phyloP scores from a whole-genome alignment of 2,113 vertebrate species.

The Microcebus jonahi region DNA sequence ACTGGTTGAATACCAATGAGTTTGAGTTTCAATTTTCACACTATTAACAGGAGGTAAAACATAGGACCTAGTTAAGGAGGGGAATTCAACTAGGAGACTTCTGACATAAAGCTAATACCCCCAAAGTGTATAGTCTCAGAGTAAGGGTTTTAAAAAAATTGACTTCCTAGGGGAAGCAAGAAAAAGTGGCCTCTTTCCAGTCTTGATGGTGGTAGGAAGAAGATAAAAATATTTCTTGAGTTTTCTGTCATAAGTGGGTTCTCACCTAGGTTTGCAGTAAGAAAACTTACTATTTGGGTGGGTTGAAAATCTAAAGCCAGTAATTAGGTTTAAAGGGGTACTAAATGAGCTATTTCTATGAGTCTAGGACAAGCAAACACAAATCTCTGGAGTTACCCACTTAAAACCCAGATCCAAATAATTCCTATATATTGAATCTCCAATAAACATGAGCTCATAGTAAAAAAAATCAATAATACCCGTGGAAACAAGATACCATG shows the following conservation, averaged over 20 bases:
- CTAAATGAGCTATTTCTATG: background rate
- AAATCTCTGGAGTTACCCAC: background rate
- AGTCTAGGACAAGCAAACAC: background rate
- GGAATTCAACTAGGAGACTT: background rate
- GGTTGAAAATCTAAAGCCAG: background rate
- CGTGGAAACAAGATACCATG: background rate
- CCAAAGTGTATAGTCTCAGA: background rate
- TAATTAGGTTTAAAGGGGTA: background rate
- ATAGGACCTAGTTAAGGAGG: background rate
- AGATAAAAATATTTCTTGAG: background rate
- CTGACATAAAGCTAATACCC: slow-evolving; percentile 1
- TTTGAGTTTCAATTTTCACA: slow-evolving; percentile 19
- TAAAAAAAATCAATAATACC: background rate
- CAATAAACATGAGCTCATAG: background rate
- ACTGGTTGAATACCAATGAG: background rate
- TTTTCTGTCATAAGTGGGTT: background rate
- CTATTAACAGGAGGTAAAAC: background rate
- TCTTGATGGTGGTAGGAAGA: background rate
- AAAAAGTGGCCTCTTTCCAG: background rate
- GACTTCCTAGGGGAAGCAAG: background rate
- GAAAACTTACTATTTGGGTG: background rate
- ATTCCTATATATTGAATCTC: background rate
- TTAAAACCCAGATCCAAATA: background rate
- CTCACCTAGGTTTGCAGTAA: background rate
- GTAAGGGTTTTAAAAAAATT: background rate